phyloP scores from a whole-genome alignment of 2,888 invertebrate genomes.

The Alitta virens region DNA sequence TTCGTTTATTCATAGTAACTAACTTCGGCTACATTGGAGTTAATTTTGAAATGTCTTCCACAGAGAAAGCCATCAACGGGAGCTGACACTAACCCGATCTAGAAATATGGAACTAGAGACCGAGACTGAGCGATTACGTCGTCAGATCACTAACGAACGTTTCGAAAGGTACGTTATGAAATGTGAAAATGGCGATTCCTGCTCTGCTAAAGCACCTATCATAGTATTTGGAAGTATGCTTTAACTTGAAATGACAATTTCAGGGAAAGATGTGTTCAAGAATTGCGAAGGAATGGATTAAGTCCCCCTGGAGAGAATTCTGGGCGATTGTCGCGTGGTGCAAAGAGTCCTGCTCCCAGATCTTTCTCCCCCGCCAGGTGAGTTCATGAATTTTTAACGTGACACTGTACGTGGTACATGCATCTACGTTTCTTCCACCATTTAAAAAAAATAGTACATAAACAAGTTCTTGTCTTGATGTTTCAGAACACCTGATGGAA shows the following conservation, averaged over 20 bases:
- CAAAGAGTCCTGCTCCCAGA: not conserved
- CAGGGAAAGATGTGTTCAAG: slow-evolving; percentile 55
- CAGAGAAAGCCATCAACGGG: slow-evolving; percentile 55
- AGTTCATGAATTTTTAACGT: no score
- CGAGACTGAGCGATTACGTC: slow-evolving; percentile 51
- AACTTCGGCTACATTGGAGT: not conserved
- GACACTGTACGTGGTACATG: no score
- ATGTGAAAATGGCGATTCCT: no score
- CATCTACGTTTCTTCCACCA: no score
- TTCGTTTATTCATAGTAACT: not conserved
- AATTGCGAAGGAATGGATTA: slow-evolving; percentile 49
- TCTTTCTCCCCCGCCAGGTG: not conserved
- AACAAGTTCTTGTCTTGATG: no score
- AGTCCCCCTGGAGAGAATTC: slow-evolving; percentile 35
- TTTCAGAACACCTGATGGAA: no score
- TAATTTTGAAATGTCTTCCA: no score
- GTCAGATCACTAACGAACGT: slow-evolving; percentile 55
- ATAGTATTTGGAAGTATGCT: not conserved
- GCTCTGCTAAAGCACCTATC: not conserved
- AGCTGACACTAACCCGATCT: slow-evolving; percentile 49
- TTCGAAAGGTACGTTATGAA: slow-evolving; percentile 50
- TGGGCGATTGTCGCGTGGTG: slow-evolving; percentile 1
- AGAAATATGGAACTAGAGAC: slow-evolving; percentile 54
- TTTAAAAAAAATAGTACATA: no score
- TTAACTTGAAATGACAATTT: no score